phyloP scores from a whole-genome alignment of 2,888 invertebrate species.

The Parnassius smintheus region DNA sequence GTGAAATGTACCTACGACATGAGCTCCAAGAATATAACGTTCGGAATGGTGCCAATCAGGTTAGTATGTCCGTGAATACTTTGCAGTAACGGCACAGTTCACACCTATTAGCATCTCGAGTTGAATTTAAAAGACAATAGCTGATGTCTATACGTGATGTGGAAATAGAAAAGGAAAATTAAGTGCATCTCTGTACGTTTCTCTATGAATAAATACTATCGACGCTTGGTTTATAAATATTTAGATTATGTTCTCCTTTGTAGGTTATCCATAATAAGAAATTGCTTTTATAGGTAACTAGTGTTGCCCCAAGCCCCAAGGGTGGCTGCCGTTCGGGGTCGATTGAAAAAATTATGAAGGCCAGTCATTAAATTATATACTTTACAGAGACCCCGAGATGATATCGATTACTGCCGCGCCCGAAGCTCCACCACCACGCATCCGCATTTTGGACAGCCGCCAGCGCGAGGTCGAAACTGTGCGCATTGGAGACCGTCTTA shows the following conservation, averaged over 20 bases:
- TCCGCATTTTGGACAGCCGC: slow-evolving; percentile 93
- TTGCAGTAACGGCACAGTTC: slow-evolving; percentile 24
- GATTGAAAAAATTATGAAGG: no score
- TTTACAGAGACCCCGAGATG: slow-evolving; percentile 93
- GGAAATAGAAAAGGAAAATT: slow-evolving; percentile 48
- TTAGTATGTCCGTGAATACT: slow-evolving; percentile 51
- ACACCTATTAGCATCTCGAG: slow-evolving; percentile 22
- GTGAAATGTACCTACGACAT: slow-evolving; percentile 98
- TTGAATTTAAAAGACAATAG: slow-evolving; percentile 24
- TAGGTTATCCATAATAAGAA: slow-evolving; percentile 10
- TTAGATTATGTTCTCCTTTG: slow-evolving; percentile 6
- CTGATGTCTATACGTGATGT: slow-evolving; percentile 50
- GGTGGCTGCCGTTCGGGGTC: no score
- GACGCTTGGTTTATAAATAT: slow-evolving; percentile 18
- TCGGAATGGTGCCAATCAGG: slow-evolving; percentile 98
- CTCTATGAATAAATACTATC: slow-evolving; percentile 7
- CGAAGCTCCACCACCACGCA: slow-evolving; percentile 96
- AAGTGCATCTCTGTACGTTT: slow-evolving; percentile 42
- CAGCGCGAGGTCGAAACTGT: slow-evolving; percentile 96
- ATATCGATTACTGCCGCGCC: slow-evolving; percentile 97
- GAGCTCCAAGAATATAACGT: slow-evolving; percentile 97
- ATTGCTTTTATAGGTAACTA: not conserved
- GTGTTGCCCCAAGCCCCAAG: not conserved
- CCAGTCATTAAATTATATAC: not conserved
- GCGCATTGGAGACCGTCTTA: slow-evolving; percentile 95